phyloP scores from a whole-genome alignment of 2,888 invertebrate genomes.

The Helicoverpa assulta region DNA sequence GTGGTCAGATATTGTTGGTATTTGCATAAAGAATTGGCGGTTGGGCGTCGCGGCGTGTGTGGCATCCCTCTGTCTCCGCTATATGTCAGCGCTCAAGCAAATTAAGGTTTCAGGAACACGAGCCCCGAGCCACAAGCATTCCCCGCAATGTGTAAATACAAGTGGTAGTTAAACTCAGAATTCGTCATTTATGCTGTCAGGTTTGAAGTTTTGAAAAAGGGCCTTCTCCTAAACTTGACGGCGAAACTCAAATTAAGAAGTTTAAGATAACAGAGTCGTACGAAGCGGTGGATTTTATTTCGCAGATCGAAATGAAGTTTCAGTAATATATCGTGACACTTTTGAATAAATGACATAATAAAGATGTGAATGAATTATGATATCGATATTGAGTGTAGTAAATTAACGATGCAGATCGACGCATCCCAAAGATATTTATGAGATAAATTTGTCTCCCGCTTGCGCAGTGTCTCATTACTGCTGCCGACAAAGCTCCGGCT shows the following conservation, averaged over 20 bases:
- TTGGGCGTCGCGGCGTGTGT: conserved; percentile 75
- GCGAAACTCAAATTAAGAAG: conserved; percentile 41
- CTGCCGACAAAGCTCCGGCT: conserved; percentile 84
- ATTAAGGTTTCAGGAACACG: conserved; percentile 82
- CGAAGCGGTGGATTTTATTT: conserved; percentile 35
- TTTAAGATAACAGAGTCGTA: conserved; percentile 21
- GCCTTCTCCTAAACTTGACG: conserved; percentile 32
- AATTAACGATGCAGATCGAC: conserved; percentile 86
- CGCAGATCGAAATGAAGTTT: conserved; percentile 45
- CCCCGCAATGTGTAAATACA: conserved; percentile 64
- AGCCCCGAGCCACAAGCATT: conserved; percentile 64
- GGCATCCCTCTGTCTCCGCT: conserved; percentile 71
- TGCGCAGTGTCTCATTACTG: conserved; percentile 83
- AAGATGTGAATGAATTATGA: conserved; percentile 83
- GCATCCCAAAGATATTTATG: conserved; percentile 86
- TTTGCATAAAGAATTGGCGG: conserved; percentile 84
- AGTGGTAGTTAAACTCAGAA: conserved; percentile 58
- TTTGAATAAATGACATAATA: conserved; percentile 78
- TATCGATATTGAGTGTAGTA: conserved; percentile 82
- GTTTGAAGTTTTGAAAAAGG: conserved; percentile 56
- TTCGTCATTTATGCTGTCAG: conserved; percentile 70
- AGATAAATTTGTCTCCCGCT: conserved; percentile 86
- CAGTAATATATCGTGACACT: conserved; percentile 57
- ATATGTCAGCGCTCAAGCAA: conserved; percentile 73
- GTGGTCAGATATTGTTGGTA: conserved; percentile 76